These are phyloP conservation scores for Trachemys scripta DNA, from an alignment of 2,113 vertebrate species.

Conservation along the genomic window DNA sequence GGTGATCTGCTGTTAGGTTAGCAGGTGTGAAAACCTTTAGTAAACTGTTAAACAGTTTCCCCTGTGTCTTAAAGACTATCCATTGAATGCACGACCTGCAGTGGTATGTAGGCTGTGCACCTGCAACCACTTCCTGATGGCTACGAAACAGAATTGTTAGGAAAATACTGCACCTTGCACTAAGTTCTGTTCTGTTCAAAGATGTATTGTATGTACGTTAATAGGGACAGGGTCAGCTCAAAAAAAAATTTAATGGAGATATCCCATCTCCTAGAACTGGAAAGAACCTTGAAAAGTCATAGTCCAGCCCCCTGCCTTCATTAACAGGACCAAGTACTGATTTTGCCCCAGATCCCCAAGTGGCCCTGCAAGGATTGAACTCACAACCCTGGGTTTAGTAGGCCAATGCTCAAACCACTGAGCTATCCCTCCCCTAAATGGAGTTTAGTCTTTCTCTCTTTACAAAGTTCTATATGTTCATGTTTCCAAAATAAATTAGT, in stretches of 20 bases:
- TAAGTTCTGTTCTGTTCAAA: background rate
- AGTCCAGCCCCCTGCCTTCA: too few species aligned
- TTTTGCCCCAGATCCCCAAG: too few species aligned
- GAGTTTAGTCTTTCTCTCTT: background rate
- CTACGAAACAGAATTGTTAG: background rate
- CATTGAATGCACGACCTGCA: background rate
- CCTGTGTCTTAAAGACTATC: background rate
- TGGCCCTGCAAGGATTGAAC: too few species aligned
- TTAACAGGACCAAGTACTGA: too few species aligned
- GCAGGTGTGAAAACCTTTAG: background rate
- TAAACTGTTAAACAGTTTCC: background rate
- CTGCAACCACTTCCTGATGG: background rate
- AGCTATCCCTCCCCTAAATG: too few species aligned
- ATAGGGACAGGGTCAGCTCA: background rate
- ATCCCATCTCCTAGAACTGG: too few species aligned
- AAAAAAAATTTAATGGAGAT: too few species aligned
- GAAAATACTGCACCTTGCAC: background rate
- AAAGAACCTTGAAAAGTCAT: too few species aligned
- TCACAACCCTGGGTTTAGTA: too few species aligned
- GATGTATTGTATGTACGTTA: background rate
- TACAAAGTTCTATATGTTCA: background rate
- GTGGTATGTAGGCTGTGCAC: background rate
- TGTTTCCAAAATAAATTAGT: background rate
- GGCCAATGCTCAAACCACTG: too few species aligned
- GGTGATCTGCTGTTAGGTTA: background rate